Evolutionary conservation across 2,113 vertebrate species (phyloP).

Genomic region (Centropristis striata): DNA sequence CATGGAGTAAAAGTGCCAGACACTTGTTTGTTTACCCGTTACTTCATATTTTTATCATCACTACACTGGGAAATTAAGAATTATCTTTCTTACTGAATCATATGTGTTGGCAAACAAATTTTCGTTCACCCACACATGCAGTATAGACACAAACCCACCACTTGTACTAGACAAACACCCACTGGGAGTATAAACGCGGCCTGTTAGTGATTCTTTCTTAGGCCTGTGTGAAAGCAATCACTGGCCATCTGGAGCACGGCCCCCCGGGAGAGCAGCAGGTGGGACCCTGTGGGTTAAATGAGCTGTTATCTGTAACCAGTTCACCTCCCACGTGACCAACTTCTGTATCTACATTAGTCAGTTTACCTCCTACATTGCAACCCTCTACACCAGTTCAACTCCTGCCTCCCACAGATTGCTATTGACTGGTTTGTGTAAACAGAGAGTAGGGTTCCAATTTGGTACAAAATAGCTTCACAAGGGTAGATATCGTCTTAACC

Average conservation of each 20-base stretch:
- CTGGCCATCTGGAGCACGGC: constrained; percentile 76
- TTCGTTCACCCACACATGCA: constrained; percentile 29
- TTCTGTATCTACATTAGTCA: constrained; percentile 70
- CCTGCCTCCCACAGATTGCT: constrained; percentile 40
- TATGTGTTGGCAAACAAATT: constrained; percentile 25
- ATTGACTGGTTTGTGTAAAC: constrained; percentile 22
- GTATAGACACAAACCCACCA: constrained; percentile 21
- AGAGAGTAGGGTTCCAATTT: neutral
- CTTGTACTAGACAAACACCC: constrained; percentile 61
- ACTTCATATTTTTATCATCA: constrained; percentile 7
- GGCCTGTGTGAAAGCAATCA: constrained; percentile 62
- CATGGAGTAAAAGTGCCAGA: constrained; percentile 1
- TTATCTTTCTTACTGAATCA: constrained; percentile 19
- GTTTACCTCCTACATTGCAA: constrained; percentile 51
- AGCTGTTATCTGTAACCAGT: constrained; percentile 73
- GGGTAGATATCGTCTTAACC: neutral
- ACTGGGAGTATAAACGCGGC: constrained; percentile 51
- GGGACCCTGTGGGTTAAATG: constrained; percentile 72
- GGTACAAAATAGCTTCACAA: neutral
- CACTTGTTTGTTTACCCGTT: neutral
- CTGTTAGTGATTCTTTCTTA: constrained; percentile 59
- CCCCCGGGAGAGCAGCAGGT: constrained; percentile 72
- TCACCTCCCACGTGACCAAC: constrained; percentile 69
- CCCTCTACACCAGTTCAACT: constrained; percentile 46
- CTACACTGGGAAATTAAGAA: neutral